These are phyloP conservation scores for Brachyhypopomus gauderio DNA, from an alignment of 2,113 vertebrate species.

Conservation along the genomic window DNA sequence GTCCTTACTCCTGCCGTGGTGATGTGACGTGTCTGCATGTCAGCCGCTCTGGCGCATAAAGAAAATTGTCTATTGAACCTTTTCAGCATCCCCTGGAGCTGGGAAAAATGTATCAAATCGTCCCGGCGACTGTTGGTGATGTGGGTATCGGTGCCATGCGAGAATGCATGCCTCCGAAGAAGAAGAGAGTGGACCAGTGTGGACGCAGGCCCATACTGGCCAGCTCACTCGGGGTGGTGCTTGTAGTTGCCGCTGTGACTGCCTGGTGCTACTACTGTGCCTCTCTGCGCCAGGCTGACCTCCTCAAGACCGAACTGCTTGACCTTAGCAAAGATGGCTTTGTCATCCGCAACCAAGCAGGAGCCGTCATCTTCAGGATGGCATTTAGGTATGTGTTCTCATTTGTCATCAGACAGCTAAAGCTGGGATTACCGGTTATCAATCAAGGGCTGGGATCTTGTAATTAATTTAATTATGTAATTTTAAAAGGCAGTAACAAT, in stretches of 20 bases:
- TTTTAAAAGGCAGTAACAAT: no score
- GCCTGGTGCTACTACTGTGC: conserved; percentile 91
- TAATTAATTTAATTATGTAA: no score
- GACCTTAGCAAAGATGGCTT: conserved; percentile 86
- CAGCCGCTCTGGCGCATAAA: neutral
- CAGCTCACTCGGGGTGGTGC: conserved; percentile 70
- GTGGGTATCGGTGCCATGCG: conserved; percentile 61
- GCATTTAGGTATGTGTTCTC: conserved; percentile 78
- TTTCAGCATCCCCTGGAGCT: neutral
- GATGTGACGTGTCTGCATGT: neutral
- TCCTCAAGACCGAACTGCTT: conserved; percentile 80
- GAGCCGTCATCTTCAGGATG: conserved; percentile 83
- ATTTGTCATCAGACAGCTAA: neutral
- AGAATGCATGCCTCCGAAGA: conserved; percentile 69
- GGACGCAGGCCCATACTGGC: conserved; percentile 75
- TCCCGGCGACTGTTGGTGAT: conserved; percentile 69
- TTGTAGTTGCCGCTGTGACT: conserved; percentile 82
- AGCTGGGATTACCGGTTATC: no score
- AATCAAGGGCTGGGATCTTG: no score
- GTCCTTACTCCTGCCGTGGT: neutral
- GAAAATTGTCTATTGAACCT: neutral
- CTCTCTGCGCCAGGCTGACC: conserved; percentile 82
- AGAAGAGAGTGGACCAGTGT: conserved; percentile 75
- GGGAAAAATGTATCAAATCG: conserved; percentile 75
- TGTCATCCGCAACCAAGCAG: conserved; percentile 82